A percentile compares a stretch with the other conserved stretches of the same genome.
Conservation (phyloP, 2,888 invertebrate species). For the Diploptera punctata region DNA sequence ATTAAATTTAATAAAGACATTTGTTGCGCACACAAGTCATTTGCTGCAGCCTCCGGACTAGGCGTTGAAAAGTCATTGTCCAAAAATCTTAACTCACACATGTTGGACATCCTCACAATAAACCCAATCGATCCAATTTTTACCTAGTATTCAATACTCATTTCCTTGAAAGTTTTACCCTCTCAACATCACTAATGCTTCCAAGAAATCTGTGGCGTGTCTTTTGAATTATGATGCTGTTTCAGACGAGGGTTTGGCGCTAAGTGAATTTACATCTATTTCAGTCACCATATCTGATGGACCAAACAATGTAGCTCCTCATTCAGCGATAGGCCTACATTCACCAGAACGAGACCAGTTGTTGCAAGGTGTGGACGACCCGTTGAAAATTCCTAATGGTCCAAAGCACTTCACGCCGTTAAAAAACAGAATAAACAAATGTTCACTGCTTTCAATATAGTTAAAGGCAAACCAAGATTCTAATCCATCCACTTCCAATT, state of each 20-base stretch:
- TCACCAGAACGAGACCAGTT: slow-evolving; percentile 1
- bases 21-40: background rate
- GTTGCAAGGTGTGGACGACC: background rate
- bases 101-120: slow-evolving; percentile 3
- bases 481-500: background rate
- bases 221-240: slow-evolving; percentile 4
- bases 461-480: background rate
- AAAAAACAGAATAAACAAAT: background rate
- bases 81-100: background rate
- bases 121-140: background rate
- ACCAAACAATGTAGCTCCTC: background rate
- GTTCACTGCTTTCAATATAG: background rate
- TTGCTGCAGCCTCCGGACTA: background rate
- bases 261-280: background rate
- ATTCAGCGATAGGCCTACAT: background rate
- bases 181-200: background rate
- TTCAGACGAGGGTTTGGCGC: background rate
- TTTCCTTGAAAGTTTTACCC: background rate
- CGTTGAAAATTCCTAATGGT: background rate
- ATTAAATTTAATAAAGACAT: background rate
- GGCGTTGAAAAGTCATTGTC: background rate
- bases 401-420: background rate
- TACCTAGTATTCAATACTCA: too few relatives aligned
- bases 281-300: background rate
- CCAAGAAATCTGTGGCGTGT: background rate